Base-by-base conservation (phyloP, 37 sponge, comb jelly and placozoan genomes). In the Ianthella basta region DNA sequence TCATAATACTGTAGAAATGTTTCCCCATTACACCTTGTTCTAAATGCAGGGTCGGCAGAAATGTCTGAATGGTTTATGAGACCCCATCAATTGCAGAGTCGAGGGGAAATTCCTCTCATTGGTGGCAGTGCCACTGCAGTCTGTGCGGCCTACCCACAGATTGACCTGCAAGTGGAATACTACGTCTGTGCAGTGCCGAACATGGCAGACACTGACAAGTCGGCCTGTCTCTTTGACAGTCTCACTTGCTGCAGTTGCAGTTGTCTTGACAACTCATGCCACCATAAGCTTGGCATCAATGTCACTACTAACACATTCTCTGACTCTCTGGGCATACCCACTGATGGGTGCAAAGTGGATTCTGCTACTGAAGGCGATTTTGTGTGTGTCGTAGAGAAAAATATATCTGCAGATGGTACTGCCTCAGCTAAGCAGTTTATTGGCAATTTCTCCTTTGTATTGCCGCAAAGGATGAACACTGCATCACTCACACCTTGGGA, bases 121-220 rank as follows among this genome's bases (percentile, higher is more conserved):
- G 35, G 1, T 32, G 70, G 32, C 6, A 6, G 1, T 30, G 4
- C 12, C 63, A n/a, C 18, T 69, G 70, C 33, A 6, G 12, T 34
- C 33, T 69, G 70, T 30, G 70, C 70, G 12, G 70, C 70, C 27
- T 69, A 69, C 6, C 70, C 1, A 6, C 70, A 69, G 34, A 35
- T 13, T 30, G 34, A 69, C 33, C 10, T 69, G 19, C 50, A 44
- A 4, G 29, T 69, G 12, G 34, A 18, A 18, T 69, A 69, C 70
- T 69, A 69, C 70, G 70, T 69, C 32, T 69, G 70, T 69, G 34
- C 18, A 18, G 4, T 69, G 18, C 34, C 70, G 35, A 33, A 30
- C 4, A 35, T 13, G 1, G 34, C 34, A 32, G 34, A 69, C 34
- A 30, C 34, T n/a, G 12, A 30, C 34, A 30, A 34, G 35, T 30